Evolutionary conservation across 2,113 vertebrate species (phyloP).

Genomic region (Lophura nycthemera): DNA sequence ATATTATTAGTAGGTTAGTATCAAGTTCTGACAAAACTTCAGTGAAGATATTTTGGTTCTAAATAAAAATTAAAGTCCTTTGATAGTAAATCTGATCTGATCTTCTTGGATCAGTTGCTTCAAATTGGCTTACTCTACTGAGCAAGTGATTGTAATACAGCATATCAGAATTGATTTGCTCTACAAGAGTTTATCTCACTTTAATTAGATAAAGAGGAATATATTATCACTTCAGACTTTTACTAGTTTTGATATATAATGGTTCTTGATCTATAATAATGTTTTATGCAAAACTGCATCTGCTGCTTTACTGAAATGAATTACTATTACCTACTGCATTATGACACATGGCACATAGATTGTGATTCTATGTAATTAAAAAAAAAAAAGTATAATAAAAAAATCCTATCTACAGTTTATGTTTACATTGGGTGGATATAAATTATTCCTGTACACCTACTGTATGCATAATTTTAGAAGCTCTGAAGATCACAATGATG

Average conservation of each 20-base stretch:
- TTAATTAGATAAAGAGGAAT: constrained; percentile 35
- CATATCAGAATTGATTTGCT: constrained; percentile 33
- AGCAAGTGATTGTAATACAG: background rate
- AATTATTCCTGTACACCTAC: background rate
- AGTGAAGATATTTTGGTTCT: constrained; percentile 29
- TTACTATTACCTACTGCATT: constrained; percentile 19
- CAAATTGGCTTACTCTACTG: constrained; percentile 13
- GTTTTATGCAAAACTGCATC: constrained; percentile 32
- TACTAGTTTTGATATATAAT: constrained; percentile 21
- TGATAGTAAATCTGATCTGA: constrained; percentile 31
- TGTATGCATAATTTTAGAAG: constrained; percentile 7
- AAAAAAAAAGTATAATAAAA: constrained; percentile 42
- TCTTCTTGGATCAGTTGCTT: constrained; percentile 21
- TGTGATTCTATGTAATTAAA: background rate
- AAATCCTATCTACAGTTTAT: constrained; percentile 18
- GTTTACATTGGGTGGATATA: background rate
- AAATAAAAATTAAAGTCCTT: constrained; percentile 37
- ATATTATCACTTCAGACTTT: constrained; percentile 14
- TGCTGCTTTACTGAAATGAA: constrained; percentile 22
- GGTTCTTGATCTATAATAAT: background rate
- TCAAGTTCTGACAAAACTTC: constrained; percentile 29
- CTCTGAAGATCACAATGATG: background rate
- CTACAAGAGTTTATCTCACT: constrained; percentile 6
- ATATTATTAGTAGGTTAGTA: constrained; percentile 25
- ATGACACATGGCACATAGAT: background rate